Evolutionary conservation across 2,113 vertebrate species (phyloP), one percentile per base, ranked within the genome.

Genomic region (Myxocyprinus asiaticus): DNA sequence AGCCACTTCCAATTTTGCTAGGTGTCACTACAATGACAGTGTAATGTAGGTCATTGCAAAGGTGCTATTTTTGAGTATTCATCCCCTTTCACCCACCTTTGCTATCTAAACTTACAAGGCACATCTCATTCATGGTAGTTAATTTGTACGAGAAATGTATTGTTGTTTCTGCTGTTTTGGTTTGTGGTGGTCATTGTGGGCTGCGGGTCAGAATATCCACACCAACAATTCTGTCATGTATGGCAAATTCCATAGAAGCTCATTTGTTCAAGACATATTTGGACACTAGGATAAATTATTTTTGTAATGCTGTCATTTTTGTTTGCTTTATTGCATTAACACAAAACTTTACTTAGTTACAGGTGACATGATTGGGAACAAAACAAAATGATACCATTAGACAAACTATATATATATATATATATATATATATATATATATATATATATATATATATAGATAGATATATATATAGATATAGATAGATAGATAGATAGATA

Each of bases 21-120:
- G 58, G 53, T 59, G 69, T 45, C 14, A 17, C 43, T 59, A 59
- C 22, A 70, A 53, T 6, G 33, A 56, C 51, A 71, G 11, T 59
- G n/a, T 73, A 7, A 72, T 58, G 56, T 22, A 9, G 71, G 71
- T 62, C 44, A 56, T 56, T 56, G 53, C n/a, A n/a, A 58, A 15
- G 45, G 50, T 11, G 58, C 43, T 73, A 48, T 73, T 61, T 71
- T 61, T 59, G 44, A 48, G 7, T 73, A 4, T 22, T 72, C 43
- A 59, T 47, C 55, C 42, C 15, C n/a, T 47, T 9, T 33, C 22
- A 47, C 55, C 42, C n/a, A 33, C 3, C 14, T 67, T 71, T 62
- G 4, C 51, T 56, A 9, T 9, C 7, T 56, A 5, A 43, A 44
- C 55, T 62, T 48, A 72, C 44, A 33, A 33, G 22, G 22, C 22